Percentiles rank a stretch among this genome's conserved stretches.
Evolutionary conservation across 2,113 vertebrate species (phyloP).

Genomic region (Electrona antarctica): DNA sequence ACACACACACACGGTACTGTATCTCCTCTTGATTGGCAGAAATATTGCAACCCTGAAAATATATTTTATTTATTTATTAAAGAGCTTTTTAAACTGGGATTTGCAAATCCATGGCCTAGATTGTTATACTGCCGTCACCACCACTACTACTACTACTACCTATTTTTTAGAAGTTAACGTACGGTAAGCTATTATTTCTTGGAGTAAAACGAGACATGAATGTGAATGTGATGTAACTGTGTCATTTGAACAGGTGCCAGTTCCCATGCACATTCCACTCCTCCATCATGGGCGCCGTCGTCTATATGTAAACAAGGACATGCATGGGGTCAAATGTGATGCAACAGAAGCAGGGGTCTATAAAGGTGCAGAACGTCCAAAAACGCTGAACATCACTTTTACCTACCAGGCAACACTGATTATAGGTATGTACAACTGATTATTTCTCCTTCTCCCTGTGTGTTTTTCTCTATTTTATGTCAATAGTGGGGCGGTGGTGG

Average conservation of each 20-base stretch:
- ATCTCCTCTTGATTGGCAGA: no score
- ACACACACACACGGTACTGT: no score
- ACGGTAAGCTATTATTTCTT: no score
- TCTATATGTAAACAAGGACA: slow-evolving; percentile 17
- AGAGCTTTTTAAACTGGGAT: no score
- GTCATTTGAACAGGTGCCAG: slow-evolving; percentile 65
- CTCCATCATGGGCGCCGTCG: background rate
- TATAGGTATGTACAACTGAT: slow-evolving; percentile 38
- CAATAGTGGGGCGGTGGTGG: no score
- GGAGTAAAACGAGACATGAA: no score
- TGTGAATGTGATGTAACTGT: slow-evolving; percentile 1
- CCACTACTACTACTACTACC: no score
- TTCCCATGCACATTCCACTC: slow-evolving; percentile 27
- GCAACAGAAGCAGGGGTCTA: background rate
- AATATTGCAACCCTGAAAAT: no score
- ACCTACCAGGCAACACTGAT: background rate
- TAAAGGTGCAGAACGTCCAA: slow-evolving; percentile 41
- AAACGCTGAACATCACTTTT: background rate
- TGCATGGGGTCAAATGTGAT: slow-evolving; percentile 8
- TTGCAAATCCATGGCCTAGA: no score
- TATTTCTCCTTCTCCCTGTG: background rate
- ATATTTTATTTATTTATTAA: no score
- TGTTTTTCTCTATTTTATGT: background rate
- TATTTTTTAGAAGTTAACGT: no score
- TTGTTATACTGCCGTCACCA: no score